These are phyloP conservation scores for Caradrina clavipalpis DNA, from an alignment of 2,888 invertebrate genomes.

Conservation along the genomic window DNA sequence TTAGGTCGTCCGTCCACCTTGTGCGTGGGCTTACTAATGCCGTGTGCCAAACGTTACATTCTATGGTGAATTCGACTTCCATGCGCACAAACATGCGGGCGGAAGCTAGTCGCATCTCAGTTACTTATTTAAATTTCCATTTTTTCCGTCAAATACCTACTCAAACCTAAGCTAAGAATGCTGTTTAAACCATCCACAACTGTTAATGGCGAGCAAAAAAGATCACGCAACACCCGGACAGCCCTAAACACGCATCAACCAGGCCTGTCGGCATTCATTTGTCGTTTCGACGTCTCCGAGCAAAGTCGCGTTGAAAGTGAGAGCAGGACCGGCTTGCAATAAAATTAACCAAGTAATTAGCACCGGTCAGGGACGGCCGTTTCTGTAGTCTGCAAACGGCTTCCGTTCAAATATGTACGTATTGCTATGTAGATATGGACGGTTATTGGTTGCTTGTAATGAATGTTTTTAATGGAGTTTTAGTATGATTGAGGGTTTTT, in stretches of 20 bases:
- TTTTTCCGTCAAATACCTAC: too few relatives aligned
- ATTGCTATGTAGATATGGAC: neutral
- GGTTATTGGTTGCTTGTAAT: constrained; percentile 3
- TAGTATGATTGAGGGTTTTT: neutral
- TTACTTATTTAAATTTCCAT: too few relatives aligned
- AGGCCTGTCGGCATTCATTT: constrained; percentile 62
- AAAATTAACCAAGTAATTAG: constrained; percentile 72
- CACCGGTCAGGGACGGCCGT: constrained; percentile 64
- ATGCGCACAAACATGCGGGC: too few relatives aligned
- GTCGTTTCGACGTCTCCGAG: constrained; percentile 51
- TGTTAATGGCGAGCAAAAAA: neutral
- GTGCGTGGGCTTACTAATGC: too few relatives aligned
- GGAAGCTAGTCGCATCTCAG: too few relatives aligned
- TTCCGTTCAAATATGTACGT: constrained; percentile 39
- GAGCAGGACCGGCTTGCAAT: constrained; percentile 68
- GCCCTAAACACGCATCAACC: constrained; percentile 55
- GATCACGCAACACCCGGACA: constrained; percentile 9
- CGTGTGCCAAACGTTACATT: too few relatives aligned
- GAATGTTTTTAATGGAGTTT: neutral
- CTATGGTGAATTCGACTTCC: too few relatives aligned
- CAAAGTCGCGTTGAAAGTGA: constrained; percentile 67
- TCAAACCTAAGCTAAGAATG: neutral
- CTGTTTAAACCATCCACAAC: constrained; percentile 8
- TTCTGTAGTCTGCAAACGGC: constrained; percentile 54
- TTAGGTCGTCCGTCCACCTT: too few relatives aligned